Base-by-base conservation (phyloP, 2,113 vertebrate genomes). In the Gymnarchus niloticus region DNA sequence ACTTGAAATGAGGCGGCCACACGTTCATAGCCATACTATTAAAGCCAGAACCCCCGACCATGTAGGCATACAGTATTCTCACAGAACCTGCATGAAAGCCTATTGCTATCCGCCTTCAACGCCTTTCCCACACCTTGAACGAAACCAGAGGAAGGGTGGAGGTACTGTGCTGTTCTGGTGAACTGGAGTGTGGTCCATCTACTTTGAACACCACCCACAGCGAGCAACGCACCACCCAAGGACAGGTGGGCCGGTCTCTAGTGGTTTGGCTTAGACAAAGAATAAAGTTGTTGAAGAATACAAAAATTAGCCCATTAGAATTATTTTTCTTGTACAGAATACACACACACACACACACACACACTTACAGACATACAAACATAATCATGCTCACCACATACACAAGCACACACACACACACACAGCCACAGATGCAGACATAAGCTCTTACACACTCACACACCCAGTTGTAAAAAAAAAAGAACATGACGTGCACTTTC, bases 221-320 rank as follows among this genome's bases (percentile, higher is more conserved):
- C 56, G 89, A 87, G 90, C 90, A 91, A 91, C 90, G 49, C 85
- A 89, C 87, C 89, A 90, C 92, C 52, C 91, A 92, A 86, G 88
- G 93, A 92, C 93, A 93, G 92, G 92, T 93, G 91, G 91, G 88
- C 87, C 90, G 89, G 88, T 91, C 80, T 21, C 88, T 51, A 56
- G 87, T 90, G 84, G 86, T 89, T 89, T 87, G 69, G 78, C 92
- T 94, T 93, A 90, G 90, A 91, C 92, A 92, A 48, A 87, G 82
- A 89, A 89, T 8, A 89, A 88, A 87, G 87, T 88, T 88, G 88
- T 91, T 89, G 88, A 90, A 89, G 90, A 90, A 91, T 91, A 90
- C 89, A 91, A 89, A 92, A 91, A 92, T 91, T 89, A 89, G 91
- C 89, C 89, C 91, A 91, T 93, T 92, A 91, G 90, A 87, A 89